Conservation (phyloP, 2,888 invertebrate species). For the Nebria brevicollis region DNA sequence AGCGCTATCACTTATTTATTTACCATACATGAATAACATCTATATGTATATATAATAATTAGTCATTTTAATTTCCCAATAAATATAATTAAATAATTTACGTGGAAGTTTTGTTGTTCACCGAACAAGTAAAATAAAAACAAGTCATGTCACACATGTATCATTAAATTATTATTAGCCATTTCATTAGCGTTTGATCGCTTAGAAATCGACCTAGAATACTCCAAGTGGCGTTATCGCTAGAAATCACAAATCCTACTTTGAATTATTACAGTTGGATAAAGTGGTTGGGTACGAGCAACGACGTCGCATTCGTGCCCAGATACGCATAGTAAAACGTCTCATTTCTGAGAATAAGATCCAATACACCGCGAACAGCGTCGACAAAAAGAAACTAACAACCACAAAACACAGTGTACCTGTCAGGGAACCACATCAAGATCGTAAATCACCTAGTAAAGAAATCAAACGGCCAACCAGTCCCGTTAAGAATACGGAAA, state of each 20-base stretch:
- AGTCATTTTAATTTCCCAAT: background rate
- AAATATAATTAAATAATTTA: background rate
- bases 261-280: slow-evolving; percentile 70
- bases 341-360: slow-evolving; percentile 61
- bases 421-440: slow-evolving; percentile 53
- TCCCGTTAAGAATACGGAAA: slow-evolving; percentile 41
- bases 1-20: no score
- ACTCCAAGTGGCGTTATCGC: background rate
- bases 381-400: slow-evolving; percentile 53
- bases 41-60: background rate
- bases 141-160: slow-evolving; percentile 8
- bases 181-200: slow-evolving; percentile 17
- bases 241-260: slow-evolving; percentile 34
- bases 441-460: slow-evolving; percentile 18
- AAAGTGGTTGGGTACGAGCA: slow-evolving; percentile 81
- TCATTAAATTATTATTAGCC: slow-evolving; percentile 20
- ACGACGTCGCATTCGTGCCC: slow-evolving; percentile 78
- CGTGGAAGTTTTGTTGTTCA: background rate
- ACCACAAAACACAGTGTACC: slow-evolving; percentile 54
- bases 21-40: slow-evolving; percentile 8
- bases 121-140: slow-evolving; percentile 11
- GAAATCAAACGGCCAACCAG: slow-evolving; percentile 53
- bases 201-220: slow-evolving; percentile 31
- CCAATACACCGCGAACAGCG: slow-evolving; percentile 28
- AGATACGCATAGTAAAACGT: slow-evolving; percentile 78